Conservation (phyloP, 2,888 invertebrate species). For the Holacanthella duospinosa region DNA sequence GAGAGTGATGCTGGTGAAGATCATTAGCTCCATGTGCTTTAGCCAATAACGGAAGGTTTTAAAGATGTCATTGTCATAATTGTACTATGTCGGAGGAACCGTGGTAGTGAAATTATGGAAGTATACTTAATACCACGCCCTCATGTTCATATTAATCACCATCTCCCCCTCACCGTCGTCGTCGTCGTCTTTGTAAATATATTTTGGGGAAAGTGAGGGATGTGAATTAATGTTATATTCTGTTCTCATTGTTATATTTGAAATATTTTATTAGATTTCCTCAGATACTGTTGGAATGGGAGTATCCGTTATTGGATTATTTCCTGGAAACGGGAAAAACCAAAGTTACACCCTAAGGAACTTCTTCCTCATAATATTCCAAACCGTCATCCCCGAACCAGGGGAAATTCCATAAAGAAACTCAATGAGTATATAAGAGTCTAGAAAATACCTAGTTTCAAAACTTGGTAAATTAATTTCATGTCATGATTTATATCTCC, state of each 20-base stretch:
- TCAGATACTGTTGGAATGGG: not conserved
- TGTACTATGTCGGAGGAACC: not conserved
- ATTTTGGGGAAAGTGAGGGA: not conserved
- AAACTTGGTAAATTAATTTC: not conserved
- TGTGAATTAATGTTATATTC: not conserved
- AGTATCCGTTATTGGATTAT: not conserved
- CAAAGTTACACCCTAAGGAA: too few relatives aligned
- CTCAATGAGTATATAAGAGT: too few relatives aligned
- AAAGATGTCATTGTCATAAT: not conserved
- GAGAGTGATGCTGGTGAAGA: too few relatives aligned
- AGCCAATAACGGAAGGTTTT: not conserved
- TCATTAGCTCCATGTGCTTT: too few relatives aligned
- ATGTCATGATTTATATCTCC: not conserved
- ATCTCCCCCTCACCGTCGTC: not conserved
- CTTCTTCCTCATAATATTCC: too few relatives aligned
- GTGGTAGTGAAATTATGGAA: not conserved
- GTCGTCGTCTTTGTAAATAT: not conserved
- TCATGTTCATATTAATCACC: not conserved
- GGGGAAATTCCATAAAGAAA: not conserved
- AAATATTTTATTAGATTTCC: conserved; percentile 4
- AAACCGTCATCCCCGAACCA: not conserved
- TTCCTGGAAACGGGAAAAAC: too few relatives aligned
- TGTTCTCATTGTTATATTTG: not conserved
- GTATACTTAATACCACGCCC: not conserved
- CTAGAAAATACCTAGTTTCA: not conserved